Evolutionary conservation across 2,113 vertebrate genomes (phyloP), one percentile per base, ranked within the genome.

Genomic region (Plecotus auritus): DNA sequence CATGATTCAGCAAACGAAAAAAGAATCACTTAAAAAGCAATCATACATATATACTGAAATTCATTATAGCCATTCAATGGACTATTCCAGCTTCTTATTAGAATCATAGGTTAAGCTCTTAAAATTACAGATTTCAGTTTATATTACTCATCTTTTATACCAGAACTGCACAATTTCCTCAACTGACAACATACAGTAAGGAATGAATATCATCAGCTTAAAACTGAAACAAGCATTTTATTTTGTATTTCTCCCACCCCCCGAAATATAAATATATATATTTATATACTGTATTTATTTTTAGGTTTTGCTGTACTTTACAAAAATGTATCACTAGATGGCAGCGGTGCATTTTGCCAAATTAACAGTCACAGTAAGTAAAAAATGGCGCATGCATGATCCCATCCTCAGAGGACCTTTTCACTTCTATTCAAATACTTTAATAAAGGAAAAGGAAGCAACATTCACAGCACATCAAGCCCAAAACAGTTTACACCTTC

Each of bases 391-490:
- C 98, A 99, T 99, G 98, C 98, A 98, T 80, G 97, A 98, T 92
- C 93, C 12, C 82, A 96, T 94, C 97, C 96, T 89, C 85, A 88
- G 37, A 83, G 96, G 95, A 95, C 95, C 97, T 96, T 93, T 96
- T 96, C 97, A 98, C 97, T 98, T 94, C 97, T 98, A 97, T 95
- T 98, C 97, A 98, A 98, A 96, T 97, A 97, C 97, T 97, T 93
- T 88, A 90, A 97, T 96, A 97, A 96, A 97, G 94, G 61, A 87
- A 54, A 98, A 97, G 98, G 97, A 98, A 99, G 99, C 98, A 97
- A 99, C 99, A 99, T 99, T 99, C 99, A 99, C 99, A 99, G 98
- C 99, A 99, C 99, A 99, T 99, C 99, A 98, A 98, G 99, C 98
- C 99, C 99, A 98, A 99, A 99, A 98, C 98, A 99, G 98, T 99